These are phyloP conservation scores for Phorcus lineatus DNA, from an alignment of 2,888 invertebrate genomes.

Conservation along the genomic window DNA sequence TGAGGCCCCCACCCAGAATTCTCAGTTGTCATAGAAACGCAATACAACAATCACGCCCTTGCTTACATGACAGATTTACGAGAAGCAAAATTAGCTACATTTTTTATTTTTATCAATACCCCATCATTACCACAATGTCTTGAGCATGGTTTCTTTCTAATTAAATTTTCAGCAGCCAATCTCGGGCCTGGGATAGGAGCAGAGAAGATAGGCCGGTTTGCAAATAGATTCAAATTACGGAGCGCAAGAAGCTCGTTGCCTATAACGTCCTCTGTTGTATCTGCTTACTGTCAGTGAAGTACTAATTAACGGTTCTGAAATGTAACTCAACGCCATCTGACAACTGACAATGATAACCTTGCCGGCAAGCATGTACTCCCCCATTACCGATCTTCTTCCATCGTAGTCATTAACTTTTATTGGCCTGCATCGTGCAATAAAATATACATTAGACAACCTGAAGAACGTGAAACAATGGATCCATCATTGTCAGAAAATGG, in stretches of 20 bases:
- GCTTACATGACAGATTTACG: slow-evolving; percentile 18
- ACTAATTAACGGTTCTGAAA: no score
- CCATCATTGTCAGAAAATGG: neutral
- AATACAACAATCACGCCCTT: neutral
- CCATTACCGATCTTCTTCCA: neutral
- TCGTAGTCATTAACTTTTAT: neutral
- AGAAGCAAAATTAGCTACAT: slow-evolving; percentile 7
- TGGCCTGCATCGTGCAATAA: neutral
- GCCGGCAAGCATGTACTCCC: no score
- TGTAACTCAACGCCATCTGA: no score
- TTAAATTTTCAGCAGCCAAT: neutral
- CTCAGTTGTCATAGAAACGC: neutral
- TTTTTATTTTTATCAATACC: slow-evolving; percentile 19
- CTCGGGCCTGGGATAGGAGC: no score
- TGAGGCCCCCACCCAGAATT: no score
- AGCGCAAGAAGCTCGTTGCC: no score
- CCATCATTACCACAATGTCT: slow-evolving; percentile 6
- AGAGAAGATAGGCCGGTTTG: no score
- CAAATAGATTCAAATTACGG: no score
- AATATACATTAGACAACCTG: neutral
- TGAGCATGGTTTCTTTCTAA: slow-evolving; percentile 1
- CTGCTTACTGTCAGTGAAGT: no score
- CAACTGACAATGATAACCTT: no score
- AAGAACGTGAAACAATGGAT: neutral
- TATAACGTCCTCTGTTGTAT: no score